A percentile compares a stretch with the other conserved stretches of the same genome.
phyloP scores from a whole-genome alignment of 1,140 invertebrate genomes.

The Berghia stephanieae region DNA sequence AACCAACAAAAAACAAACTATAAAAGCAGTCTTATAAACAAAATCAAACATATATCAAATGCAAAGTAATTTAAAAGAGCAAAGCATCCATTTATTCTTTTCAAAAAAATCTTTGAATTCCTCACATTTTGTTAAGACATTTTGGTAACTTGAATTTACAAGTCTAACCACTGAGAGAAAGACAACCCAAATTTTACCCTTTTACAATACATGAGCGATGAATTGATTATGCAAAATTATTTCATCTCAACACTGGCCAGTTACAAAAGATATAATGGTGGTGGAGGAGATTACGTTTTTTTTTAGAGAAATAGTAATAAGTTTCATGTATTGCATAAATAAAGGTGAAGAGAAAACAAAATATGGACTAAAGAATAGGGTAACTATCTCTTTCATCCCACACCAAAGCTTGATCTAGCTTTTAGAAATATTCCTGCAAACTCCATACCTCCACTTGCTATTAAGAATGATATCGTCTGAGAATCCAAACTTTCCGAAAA shows the following conservation, averaged over 20 bases:
- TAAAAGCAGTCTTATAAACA: background rate
- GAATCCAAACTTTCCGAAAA: constrained; percentile 66
- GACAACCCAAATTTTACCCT: too few species aligned
- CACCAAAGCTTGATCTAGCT: background rate
- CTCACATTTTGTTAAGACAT: too few species aligned
- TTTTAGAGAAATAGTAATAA: too few species aligned
- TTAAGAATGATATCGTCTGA: constrained; percentile 67
- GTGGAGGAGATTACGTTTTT: background rate
- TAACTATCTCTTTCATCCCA: background rate
- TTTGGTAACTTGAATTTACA: too few species aligned
- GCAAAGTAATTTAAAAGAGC: too few species aligned
- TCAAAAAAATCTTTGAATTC: too few species aligned
- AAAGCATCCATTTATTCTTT: too few species aligned
- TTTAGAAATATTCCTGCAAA: background rate
- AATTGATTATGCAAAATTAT: too few species aligned
- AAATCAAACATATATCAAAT: too few species aligned
- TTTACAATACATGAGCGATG: too few species aligned
- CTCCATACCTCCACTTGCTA: constrained; percentile 62
- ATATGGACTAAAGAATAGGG: background rate
- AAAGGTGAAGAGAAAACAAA: background rate
- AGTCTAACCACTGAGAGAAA: too few species aligned
- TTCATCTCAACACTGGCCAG: background rate
- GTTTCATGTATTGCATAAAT: background rate
- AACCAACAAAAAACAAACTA: background rate
- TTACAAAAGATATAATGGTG: too few species aligned